Percentiles rank a stretch among this genome's conserved stretches.
Conservation (phyloP, 2,888 invertebrate species). For the Girardia tigrina region DNA sequence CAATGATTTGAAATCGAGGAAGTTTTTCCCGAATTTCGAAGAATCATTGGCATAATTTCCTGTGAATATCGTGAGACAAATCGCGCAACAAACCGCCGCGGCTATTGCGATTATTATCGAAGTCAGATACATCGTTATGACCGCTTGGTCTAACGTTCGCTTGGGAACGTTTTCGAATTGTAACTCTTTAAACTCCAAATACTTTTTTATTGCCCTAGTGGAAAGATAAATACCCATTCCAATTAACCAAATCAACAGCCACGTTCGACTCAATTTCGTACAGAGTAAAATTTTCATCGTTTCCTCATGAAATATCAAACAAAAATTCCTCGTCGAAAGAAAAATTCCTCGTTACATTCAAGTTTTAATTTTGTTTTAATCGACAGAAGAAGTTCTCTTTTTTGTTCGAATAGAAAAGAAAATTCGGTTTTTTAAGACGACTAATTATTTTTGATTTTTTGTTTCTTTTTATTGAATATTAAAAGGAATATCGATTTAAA, state of each 20-base stretch:
- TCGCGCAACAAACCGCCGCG: not conserved
- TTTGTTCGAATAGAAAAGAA: too few relatives aligned
- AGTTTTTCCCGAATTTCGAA: not conserved
- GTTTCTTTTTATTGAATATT: too few relatives aligned
- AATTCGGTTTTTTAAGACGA: too few relatives aligned
- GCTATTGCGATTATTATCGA: not conserved
- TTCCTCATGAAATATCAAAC: not conserved
- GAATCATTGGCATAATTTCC: slow-evolving; percentile 17
- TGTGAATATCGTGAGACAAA: not conserved
- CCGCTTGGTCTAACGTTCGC: not conserved
- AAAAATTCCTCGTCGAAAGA: too few relatives aligned
- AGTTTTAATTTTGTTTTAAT: too few relatives aligned
- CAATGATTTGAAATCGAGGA: not conserved
- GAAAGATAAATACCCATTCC: not conserved
- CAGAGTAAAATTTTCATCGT: not conserved
- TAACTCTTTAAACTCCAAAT: not conserved
- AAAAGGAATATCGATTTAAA: too few relatives aligned
- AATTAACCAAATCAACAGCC: not conserved
- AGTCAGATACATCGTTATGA: not conserved
- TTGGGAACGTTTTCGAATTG: not conserved
- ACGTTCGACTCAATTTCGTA: not conserved
- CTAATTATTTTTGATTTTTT: too few relatives aligned
- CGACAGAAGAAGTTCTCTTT: too few relatives aligned
- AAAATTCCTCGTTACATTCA: too few relatives aligned
- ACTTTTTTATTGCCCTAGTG: not conserved